Evolutionary conservation across 2,888 invertebrate genomes (phyloP).

Genomic region (Tipula helvola): DNA sequence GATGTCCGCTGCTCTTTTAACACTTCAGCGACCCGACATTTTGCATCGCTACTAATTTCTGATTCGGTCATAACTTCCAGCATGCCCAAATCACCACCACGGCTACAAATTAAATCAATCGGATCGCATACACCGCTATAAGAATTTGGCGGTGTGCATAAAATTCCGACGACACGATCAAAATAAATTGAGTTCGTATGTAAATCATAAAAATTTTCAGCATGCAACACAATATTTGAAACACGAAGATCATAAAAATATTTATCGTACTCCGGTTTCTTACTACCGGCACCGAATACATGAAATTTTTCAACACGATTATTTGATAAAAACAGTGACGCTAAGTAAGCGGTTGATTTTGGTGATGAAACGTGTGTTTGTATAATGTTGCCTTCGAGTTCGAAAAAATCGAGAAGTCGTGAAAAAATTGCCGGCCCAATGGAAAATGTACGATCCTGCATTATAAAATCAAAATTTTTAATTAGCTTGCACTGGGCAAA

Average conservation of each 20-base stretch:
- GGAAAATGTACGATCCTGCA: constrained; percentile 65
- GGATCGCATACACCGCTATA: constrained; percentile 69
- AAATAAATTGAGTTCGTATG: constrained; percentile 40
- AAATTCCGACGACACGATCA: constrained; percentile 48
- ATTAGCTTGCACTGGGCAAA: constrained; percentile 45
- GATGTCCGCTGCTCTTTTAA: constrained; percentile 65
- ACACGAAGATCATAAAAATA: constrained; percentile 59
- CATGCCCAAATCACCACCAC: constrained; percentile 66
- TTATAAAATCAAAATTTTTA: constrained; percentile 40
- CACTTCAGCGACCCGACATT: constrained; percentile 48
- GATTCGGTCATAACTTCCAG: constrained; percentile 60
- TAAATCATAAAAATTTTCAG: constrained; percentile 39
- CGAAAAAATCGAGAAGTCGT: constrained; percentile 46
- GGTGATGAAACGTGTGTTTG: constrained; percentile 71
- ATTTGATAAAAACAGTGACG: constrained; percentile 47
- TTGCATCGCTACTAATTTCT: constrained; percentile 48
- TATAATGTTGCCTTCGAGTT: constrained; percentile 59
- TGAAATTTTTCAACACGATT: constrained; percentile 45
- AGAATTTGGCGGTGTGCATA: constrained; percentile 69
- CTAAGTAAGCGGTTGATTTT: constrained; percentile 65
- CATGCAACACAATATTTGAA: constrained; percentile 40
- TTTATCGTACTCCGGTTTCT: constrained; percentile 44
- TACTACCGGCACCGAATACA: constrained; percentile 46
- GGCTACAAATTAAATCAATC: constrained; percentile 65
- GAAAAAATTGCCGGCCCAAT: constrained; percentile 65